Evolutionary conservation across 2,113 vertebrate species (phyloP).

Genomic region (Tor tambroides): DNA sequence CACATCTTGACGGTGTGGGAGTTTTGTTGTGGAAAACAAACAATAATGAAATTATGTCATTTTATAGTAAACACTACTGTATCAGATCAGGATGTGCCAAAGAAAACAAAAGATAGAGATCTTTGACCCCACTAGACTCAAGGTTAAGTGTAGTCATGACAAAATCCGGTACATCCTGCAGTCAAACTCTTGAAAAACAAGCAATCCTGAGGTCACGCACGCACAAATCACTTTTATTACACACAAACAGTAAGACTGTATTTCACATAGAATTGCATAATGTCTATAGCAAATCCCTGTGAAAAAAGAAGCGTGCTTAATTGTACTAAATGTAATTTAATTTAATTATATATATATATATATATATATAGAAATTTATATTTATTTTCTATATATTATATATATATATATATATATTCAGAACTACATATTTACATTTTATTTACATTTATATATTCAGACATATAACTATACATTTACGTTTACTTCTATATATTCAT

Average conservation of each 20-base stretch:
- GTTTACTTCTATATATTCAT: too few species aligned
- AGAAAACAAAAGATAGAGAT: constrained; percentile 53
- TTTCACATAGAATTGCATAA: not conserved
- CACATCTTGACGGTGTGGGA: not conserved
- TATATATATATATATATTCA: too few species aligned
- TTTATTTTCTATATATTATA: too few species aligned
- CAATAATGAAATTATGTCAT: constrained; percentile 1
- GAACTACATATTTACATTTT: too few species aligned
- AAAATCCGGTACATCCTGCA: constrained; percentile 72
- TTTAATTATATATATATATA: too few species aligned
- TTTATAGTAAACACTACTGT: constrained; percentile 4
- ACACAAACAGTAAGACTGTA: not conserved
- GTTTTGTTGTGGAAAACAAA: constrained; percentile 37
- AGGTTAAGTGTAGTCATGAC: constrained; percentile 52
- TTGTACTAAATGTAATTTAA: not conserved
- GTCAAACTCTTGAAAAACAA: constrained; percentile 63
- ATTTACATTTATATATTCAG: too few species aligned
- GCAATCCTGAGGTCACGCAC: constrained; percentile 55
- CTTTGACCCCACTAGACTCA: constrained; percentile 60
- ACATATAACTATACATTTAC: too few species aligned
- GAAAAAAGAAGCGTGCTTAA: not conserved
- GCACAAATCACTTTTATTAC: constrained; percentile 6
- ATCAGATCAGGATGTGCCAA: not conserved
- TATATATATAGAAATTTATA: too few species aligned
- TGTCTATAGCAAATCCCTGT: not conserved